Conservation (phyloP, 2,888 invertebrate genomes). For the Parnassius orleans region DNA sequence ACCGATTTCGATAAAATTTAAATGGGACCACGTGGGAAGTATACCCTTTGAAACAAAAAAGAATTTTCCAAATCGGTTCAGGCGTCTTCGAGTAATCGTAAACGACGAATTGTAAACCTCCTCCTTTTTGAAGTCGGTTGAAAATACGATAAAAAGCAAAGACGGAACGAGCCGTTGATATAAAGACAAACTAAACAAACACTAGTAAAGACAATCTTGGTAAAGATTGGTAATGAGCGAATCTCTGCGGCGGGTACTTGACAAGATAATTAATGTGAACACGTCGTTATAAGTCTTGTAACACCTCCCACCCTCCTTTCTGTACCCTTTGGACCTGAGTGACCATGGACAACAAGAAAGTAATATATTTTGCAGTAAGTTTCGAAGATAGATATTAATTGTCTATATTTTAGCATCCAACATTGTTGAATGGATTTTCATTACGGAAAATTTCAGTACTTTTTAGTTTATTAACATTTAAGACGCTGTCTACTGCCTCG, state of each 20-base stretch:
- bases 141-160: no score
- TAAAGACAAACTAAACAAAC: conserved; percentile 25
- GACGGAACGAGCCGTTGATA: not conserved
- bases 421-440: not conserved
- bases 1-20: no score
- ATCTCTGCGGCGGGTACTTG: conserved; percentile 40
- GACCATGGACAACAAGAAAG: not conserved
- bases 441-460: no score
- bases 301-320: conserved; percentile 23
- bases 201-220: conserved; percentile 20
- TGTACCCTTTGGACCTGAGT: conserved; percentile 4
- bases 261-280: conserved; percentile 58
- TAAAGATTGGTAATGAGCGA: conserved; percentile 42
- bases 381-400: not conserved
- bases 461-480: no score
- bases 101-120: no score
- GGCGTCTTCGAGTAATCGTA: no score
- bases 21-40: no score
- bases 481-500: no score
- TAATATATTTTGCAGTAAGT: not conserved
- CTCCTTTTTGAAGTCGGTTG: no score
- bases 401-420: not conserved
- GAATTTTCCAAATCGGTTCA: no score
- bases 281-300: conserved; percentile 46
- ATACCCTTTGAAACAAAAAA: no score